Conservation (phyloP, 2,797 vertebrate species). For the Spinibarbus caldwelli region DNA sequence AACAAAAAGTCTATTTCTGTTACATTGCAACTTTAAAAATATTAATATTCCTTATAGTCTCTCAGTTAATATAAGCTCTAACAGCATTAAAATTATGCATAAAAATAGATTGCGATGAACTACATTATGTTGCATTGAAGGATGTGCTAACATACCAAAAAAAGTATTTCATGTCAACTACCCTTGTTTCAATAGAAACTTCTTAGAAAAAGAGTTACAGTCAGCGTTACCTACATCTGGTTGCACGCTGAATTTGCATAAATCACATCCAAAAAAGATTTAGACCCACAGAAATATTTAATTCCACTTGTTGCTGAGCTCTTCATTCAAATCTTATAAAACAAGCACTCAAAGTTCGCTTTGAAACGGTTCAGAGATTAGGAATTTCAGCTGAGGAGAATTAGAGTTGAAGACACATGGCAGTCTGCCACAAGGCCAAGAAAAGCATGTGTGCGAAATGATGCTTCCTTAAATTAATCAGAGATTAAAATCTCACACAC, state of each 20-base stretch:
- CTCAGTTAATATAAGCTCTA: background rate
- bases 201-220: background rate
- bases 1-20: background rate
- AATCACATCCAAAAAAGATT: conserved; percentile 26
- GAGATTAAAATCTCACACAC: conserved; percentile 67
- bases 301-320: conserved; percentile 47
- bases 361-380: conserved; percentile 58
- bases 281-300: conserved; percentile 57
- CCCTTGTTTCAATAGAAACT: background rate
- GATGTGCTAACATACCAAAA: background rate
- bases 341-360: conserved; percentile 65
- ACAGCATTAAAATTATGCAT: no score
- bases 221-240: conserved; percentile 28
- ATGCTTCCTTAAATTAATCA: conserved; percentile 76
- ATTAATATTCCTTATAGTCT: background rate
- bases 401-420: conserved; percentile 60
- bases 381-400: conserved; percentile 65
- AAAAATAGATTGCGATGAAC: background rate
- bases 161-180: conserved; percentile 17
- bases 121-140: background rate
- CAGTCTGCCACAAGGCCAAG: conserved; percentile 62
- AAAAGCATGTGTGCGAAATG: conserved; percentile 64
- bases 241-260: conserved; percentile 24
- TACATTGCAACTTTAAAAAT: background rate
- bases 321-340: conserved; percentile 63